Conservation (phyloP, 1,140 invertebrate species). For the Andrena cerasifolii region DNA sequence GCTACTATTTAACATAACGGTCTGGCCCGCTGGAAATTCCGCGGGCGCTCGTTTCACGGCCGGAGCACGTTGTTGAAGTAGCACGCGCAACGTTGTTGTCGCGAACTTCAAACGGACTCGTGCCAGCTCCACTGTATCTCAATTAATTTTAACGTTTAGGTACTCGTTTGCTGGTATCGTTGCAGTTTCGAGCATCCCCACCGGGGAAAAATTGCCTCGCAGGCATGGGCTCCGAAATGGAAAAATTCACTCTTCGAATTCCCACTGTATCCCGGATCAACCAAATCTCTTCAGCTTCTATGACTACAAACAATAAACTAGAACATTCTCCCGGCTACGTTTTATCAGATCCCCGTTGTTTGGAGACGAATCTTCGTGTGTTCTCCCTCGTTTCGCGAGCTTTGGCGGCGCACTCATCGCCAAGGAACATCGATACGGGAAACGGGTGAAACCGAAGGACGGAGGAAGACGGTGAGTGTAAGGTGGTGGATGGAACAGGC, state of each 20-base stretch:
- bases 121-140: slow-evolving; percentile 53
- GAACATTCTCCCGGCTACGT: background rate
- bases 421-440: slow-evolving; percentile 18
- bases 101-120: slow-evolving; percentile 58
- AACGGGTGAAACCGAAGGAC: background rate
- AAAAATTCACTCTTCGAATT: too few relatives aligned
- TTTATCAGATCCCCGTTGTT: background rate
- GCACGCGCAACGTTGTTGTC: slow-evolving; percentile 38
- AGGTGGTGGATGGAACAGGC: too few relatives aligned
- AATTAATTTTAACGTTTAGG: slow-evolving; percentile 54
- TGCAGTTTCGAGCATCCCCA: background rate
- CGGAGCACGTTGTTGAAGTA: slow-evolving; percentile 19
- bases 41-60: slow-evolving; percentile 16
- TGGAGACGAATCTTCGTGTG: background rate
- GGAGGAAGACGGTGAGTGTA: background rate
- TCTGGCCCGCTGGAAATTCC: slow-evolving; percentile 32
- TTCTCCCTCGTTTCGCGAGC: slow-evolving; percentile 27
- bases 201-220: slow-evolving; percentile 13
- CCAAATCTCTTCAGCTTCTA: too few relatives aligned
- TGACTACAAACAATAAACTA: too few relatives aligned
- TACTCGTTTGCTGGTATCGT: slow-evolving; percentile 20
- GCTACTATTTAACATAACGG: slow-evolving; percentile 55
- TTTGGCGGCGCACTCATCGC: background rate
- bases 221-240: too few relatives aligned
- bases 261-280: background rate